These are phyloP conservation scores for Tetragnatha versicolor DNA, from an alignment of 1,140 invertebrate species.

Conservation along the genomic window DNA sequence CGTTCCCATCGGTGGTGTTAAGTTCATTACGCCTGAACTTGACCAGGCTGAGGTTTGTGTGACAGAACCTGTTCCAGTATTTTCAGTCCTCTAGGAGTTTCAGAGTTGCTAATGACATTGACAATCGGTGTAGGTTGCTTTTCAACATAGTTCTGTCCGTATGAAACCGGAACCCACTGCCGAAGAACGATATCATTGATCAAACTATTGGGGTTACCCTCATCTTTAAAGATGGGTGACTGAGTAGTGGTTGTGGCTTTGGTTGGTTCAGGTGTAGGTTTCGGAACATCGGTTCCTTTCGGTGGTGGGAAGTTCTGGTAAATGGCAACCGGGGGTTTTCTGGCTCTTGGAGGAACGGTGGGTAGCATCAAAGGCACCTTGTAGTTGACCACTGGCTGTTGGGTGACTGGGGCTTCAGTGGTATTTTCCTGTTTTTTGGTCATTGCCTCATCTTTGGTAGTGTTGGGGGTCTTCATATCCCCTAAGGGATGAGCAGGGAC, in stretches of 20 bases:
- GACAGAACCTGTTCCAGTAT: slow-evolving; percentile 6
- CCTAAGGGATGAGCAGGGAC: neutral
- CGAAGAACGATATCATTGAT: slow-evolving; percentile 15
- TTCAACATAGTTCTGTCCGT: slow-evolving; percentile 22
- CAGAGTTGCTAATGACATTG: neutral
- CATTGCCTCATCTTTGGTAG: too few relatives aligned
- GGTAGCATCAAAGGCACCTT: neutral
- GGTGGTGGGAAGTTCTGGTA: neutral
- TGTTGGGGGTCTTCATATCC: too few relatives aligned
- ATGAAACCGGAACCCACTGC: neutral
- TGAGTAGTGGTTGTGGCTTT: too few relatives aligned
- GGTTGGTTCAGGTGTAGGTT: neutral
- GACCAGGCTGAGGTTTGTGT: too few relatives aligned
- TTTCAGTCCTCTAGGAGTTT: neutral
- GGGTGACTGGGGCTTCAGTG: too few relatives aligned
- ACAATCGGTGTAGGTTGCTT: slow-evolving; percentile 8
- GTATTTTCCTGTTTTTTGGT: too few relatives aligned
- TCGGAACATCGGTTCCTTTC: neutral
- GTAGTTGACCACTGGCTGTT: slow-evolving; percentile 9
- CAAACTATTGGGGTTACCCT: slow-evolving; percentile 20
- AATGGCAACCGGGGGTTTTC: neutral
- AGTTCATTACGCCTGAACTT: too few relatives aligned
- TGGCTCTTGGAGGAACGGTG: neutral
- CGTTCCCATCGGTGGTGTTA: too few relatives aligned
- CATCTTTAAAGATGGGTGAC: too few relatives aligned